A percentile compares a stretch with the other conserved stretches of the same genome.
These are phyloP conservation scores for Petaurus breviceps DNA, from an alignment of 2,113 vertebrate genomes.

Conservation along the genomic window DNA sequence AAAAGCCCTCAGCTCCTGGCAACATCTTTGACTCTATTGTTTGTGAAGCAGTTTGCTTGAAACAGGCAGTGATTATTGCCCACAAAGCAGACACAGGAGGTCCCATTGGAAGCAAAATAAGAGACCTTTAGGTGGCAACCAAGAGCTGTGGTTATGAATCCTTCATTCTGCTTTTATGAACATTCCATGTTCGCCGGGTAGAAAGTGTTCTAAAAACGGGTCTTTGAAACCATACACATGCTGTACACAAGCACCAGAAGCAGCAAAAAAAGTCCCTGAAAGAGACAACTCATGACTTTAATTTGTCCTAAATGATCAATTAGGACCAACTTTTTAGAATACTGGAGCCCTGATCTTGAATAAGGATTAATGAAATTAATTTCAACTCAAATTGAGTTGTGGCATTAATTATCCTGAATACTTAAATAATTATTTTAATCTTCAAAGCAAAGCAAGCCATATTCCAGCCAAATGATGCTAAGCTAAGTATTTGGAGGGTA, in stretches of 20 bases:
- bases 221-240: slow-evolving; percentile 43
- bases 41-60: neutral
- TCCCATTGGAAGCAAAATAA: slow-evolving; percentile 63
- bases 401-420: slow-evolving; percentile 38
- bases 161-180: slow-evolving; percentile 60
- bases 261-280: slow-evolving; percentile 21
- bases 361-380: slow-evolving; percentile 45
- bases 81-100: slow-evolving; percentile 63
- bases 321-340: slow-evolving; percentile 51
- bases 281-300: slow-evolving; percentile 40
- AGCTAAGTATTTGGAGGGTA: slow-evolving; percentile 47
- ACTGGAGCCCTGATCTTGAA: slow-evolving; percentile 1
- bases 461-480: slow-evolving; percentile 66
- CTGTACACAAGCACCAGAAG: slow-evolving; percentile 45
- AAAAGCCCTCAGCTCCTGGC: neutral
- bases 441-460: slow-evolving; percentile 44
- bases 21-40: neutral
- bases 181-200: slow-evolving; percentile 70
- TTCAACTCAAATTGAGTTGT: slow-evolving; percentile 16
- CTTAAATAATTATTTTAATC: slow-evolving; percentile 45
- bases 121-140: slow-evolving; percentile 88
- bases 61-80: slow-evolving; percentile 35
- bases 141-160: slow-evolving; percentile 83
- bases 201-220: slow-evolving; percentile 43
- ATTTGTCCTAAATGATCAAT: slow-evolving; percentile 34